Percentiles rank a stretch among this genome's conserved stretches.
Evolutionary conservation across 2,113 vertebrate genomes (phyloP).

Genomic region (Elanus axillaris): DNA sequence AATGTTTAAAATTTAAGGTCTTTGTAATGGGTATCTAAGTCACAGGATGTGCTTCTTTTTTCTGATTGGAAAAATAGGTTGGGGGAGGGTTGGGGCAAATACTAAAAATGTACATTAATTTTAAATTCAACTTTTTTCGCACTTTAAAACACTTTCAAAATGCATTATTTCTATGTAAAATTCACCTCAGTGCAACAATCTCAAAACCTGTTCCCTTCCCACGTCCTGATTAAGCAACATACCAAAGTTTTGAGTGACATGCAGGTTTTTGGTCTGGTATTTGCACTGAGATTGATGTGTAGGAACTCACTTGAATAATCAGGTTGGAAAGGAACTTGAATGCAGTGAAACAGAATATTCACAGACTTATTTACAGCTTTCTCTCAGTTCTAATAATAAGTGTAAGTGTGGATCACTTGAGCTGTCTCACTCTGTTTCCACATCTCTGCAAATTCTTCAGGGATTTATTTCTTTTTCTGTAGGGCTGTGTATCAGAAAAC

Average conservation of each 20-base stretch:
- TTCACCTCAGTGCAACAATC: not conserved
- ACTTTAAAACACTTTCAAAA: not conserved
- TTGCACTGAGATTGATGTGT: not conserved
- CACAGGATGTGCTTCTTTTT: not conserved
- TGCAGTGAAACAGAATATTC: constrained; percentile 1
- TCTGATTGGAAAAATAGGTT: not conserved
- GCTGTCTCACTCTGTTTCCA: not conserved
- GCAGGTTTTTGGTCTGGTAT: not conserved
- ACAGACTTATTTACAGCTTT: constrained; percentile 29
- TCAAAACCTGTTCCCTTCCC: not conserved
- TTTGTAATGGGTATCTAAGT: not conserved
- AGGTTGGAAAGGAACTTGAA: not conserved
- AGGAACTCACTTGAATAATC: not conserved
- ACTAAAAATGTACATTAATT: not conserved
- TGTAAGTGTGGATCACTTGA: constrained; percentile 30
- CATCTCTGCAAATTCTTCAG: not conserved
- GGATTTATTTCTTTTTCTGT: not conserved
- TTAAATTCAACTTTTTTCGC: not conserved
- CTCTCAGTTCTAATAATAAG: constrained; percentile 53
- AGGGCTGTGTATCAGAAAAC: not conserved
- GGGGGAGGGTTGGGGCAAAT: not conserved
- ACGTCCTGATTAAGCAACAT: not conserved
- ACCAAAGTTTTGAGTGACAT: not conserved
- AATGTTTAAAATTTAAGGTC: not conserved
- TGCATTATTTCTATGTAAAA: not conserved